Evolutionary conservation across 2,797 vertebrate genomes (phyloP), one percentile per base, ranked within the genome.

Genomic region (Falco rusticolus): DNA sequence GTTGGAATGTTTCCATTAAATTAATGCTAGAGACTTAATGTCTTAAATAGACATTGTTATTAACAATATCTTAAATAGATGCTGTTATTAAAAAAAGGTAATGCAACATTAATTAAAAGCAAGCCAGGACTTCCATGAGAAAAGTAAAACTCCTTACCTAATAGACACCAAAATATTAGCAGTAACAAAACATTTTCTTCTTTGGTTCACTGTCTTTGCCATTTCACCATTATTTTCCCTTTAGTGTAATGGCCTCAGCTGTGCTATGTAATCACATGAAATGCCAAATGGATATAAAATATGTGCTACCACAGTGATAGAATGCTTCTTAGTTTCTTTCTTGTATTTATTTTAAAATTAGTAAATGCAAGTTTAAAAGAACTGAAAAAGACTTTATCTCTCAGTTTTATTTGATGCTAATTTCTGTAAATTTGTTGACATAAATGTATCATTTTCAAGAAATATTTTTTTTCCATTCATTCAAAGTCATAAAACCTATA

Each of bases 1-100:
- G 25, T 84, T 98, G 96, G 84, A 97, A 95, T 92, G 66, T 90
- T 96, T 97, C 94, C 90, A 96, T 93, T 97, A 97, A 97, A 96
- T 98, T 96, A 97, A 97, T 90, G 57, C 85, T 94, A 82, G 68
- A 97, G 65, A 92, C 84, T 95, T 97, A 96, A 90, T 92, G 71
- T 92, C 60, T 97, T 96, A 91, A 96, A 89, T 86, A 95, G 94
- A 74, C 93, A 29, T 70, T 88, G n/a, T 93, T 94, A 97, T 95
- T 96, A 96, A 94, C n/a, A 92, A 91, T 95, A 92, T 86, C 60
- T 95, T 96, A 92, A 95, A 94, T 88, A 96, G 94, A 78, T 92
- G n/a, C 47, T 96, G 41, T 81, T 96, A 89, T 94, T 94, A 83
- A 94, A 96, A 97, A 92, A 72, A 94, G 94, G 60, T 93, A 96